phyloP scores from a whole-genome alignment of 1,140 invertebrate species.

The Harlomillsia oculata region DNA sequence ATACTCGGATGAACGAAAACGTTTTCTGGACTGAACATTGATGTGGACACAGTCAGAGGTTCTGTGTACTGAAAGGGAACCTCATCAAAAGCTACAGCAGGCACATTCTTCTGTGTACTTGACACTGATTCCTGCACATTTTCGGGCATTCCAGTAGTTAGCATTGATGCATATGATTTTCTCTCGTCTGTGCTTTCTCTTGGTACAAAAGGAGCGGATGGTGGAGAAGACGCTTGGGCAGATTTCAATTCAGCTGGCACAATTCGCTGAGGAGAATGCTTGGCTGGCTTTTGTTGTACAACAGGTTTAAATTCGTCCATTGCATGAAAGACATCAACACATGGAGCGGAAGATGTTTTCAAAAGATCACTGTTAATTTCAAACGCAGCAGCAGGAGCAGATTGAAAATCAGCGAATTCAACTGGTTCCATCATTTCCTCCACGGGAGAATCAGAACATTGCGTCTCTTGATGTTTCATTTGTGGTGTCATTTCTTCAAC shows the following conservation, averaged over 20 bases:
- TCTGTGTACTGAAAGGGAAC: too few species aligned
- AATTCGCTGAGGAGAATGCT: too few species aligned
- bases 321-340: constrained; percentile 1
- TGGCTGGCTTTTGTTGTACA: neutral
- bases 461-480: constrained; percentile 6
- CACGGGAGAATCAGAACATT: constrained; percentile 5
- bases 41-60: too few species aligned
- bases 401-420: neutral
- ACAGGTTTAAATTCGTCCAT: constrained; percentile 4
- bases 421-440: neutral
- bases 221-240: too few species aligned
- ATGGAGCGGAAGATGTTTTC: too few species aligned
- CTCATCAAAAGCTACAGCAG: too few species aligned
- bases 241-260: too few species aligned
- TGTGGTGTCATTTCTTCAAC: neutral
- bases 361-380: too few species aligned
- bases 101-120: neutral
- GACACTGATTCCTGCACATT: too few species aligned
- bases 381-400: neutral
- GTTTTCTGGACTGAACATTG: too few species aligned
- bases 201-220: neutral
- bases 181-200: neutral
- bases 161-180: constrained; percentile 20
- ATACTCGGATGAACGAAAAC: constrained; percentile 27
- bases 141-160: constrained; percentile 13